These are phyloP conservation scores for Dryocosmus kuriphilus DNA, from an alignment of 2,888 invertebrate genomes.

Conservation along the genomic window DNA sequence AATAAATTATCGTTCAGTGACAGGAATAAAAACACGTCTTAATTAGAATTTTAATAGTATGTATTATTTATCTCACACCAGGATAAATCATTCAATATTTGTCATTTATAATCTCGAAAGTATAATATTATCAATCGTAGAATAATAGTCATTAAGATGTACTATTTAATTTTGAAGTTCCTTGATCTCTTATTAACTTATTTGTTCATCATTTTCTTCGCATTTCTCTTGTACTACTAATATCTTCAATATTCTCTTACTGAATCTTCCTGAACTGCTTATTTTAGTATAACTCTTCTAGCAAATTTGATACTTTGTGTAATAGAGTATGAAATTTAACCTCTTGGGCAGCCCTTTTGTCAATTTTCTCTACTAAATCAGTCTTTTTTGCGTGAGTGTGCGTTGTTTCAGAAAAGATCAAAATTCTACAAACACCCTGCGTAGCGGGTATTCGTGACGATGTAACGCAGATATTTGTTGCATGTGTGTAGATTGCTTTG, in stretches of 20 bases:
- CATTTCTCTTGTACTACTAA: conserved; percentile 15
- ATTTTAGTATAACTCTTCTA: neutral
- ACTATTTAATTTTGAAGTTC: no score
- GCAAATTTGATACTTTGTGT: neutral
- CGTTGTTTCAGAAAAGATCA: neutral
- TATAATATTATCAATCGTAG: no score
- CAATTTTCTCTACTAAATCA: neutral
- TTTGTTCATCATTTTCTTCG: neutral
- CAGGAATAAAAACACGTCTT: no score
- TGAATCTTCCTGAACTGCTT: neutral
- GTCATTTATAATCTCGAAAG: no score
- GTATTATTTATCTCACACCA: no score
- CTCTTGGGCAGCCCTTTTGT: no score
- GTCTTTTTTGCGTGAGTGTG: neutral
- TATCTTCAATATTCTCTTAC: neutral
- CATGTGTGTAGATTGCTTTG: conserved; percentile 21
- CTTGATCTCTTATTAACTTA: neutral
- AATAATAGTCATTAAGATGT: no score
- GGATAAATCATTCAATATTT: no score
- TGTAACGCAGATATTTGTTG: conserved; percentile 15
- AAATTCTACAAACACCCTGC: neutral
- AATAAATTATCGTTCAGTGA: no score
- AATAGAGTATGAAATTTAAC: neutral
- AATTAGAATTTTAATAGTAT: no score
- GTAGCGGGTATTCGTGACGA: conserved; percentile 14